Evolutionary conservation across 2,888 invertebrate species (phyloP), one percentile per base, ranked within the genome.

Genomic region (Noctua fimbriata): DNA sequence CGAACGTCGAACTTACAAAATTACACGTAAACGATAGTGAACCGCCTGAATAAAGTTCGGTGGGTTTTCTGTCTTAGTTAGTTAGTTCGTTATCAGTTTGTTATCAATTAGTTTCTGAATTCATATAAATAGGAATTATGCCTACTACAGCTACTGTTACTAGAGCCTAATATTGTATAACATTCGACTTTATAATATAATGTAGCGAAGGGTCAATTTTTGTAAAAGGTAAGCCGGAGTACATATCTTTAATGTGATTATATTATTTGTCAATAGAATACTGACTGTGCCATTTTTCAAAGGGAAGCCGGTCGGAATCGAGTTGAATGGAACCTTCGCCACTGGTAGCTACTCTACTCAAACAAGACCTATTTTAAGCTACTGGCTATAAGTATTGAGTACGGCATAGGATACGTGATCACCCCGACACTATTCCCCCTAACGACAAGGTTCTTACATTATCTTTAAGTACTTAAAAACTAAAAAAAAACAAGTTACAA

Each of bases 381-480:
- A 32, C 65, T 63, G 21, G 16, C 16, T 12, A 32, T 24, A 24
- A 28, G 55, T 55, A 55, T 28, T 60, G 6, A 58, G 16, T 58
- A 44, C 21, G 9, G 21, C 41, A 28, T 60, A 44, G 21, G 1
- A 21, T 9, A 21, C 47, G 14, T 73, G n/a, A 21, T 21, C 9
- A 52, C 4, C 4, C 24, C 12, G 32, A 36, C 5, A 14, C 21
- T 60, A 44, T 14, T 49, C n/a, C 24, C 18, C 1, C 7, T n/a
- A 10, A n/a, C 16, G 28, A 18, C 36, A 28, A 52, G 14, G 28
- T 32, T n/a, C 32, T 28, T 55, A n/a, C 16, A 58, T 6, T 47
- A 3, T 4, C 16, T 78, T 24, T 12, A 44, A 49, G 4, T 32
- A 36, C 55, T 78, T 52, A 24, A 66, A 83, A 83, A 47, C 52